Conservation (phyloP, 2,113 vertebrate species). For the Python bivittatus region DNA sequence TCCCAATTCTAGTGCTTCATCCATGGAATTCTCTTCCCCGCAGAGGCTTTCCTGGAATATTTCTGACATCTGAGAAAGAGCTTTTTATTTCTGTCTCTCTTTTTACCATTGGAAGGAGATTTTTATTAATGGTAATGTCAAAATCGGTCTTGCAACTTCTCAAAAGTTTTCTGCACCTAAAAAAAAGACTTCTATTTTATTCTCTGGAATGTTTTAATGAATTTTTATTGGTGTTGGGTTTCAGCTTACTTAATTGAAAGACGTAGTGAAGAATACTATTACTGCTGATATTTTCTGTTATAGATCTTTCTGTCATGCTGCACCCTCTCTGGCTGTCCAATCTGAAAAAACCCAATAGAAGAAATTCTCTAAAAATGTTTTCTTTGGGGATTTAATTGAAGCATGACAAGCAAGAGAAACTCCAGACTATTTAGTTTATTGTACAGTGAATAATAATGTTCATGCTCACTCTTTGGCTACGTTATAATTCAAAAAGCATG, state of each 20-base stretch:
- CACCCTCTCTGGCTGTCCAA: neutral
- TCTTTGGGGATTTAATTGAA: neutral
- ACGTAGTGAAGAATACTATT: neutral
- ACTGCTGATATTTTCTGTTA: neutral
- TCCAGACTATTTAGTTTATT: neutral
- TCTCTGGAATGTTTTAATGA: neutral
- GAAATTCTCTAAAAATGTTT: neutral
- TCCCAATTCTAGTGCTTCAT: neutral
- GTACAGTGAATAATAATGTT: neutral
- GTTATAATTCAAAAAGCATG: neutral
- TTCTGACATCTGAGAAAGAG: neutral
- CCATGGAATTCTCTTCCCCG: neutral
- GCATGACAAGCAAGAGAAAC: neutral
- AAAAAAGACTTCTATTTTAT: neutral
- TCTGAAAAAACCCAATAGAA: neutral
- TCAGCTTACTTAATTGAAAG: neutral
- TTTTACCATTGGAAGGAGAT: neutral
- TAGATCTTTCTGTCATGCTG: neutral
- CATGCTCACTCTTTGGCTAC: neutral
- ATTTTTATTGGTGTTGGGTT: neutral
- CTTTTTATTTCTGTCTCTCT: neutral
- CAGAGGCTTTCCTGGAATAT: neutral
- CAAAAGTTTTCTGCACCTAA: neutral
- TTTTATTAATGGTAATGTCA: neutral
- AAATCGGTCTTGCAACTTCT: neutral